Percentiles rank a stretch among this genome's conserved stretches.
Evolutionary conservation across 2,888 invertebrate genomes (phyloP).

Genomic region (Ectemnius continuus): DNA sequence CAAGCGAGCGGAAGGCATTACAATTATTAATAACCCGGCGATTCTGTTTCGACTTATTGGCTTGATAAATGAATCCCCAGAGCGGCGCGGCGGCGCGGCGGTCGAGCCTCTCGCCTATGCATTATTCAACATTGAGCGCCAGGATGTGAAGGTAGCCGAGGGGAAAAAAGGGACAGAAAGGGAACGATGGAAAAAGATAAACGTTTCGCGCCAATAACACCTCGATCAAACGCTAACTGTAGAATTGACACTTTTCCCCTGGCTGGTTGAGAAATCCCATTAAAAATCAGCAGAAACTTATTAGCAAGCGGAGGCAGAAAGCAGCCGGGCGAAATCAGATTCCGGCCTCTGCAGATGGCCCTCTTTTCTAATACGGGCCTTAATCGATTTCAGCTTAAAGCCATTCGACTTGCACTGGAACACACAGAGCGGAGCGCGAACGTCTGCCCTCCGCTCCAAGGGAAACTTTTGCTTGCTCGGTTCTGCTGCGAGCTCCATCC

Average conservation of each 20-base stretch:
- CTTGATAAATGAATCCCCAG: slow-evolving; percentile 62
- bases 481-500: too few relatives aligned
- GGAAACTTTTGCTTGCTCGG: too few relatives aligned
- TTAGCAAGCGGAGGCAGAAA: not conserved
- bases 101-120: slow-evolving; percentile 58
- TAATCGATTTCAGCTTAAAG: slow-evolving; percentile 41
- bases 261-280: slow-evolving; percentile 13
- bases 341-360: slow-evolving; percentile 16
- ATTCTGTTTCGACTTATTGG: slow-evolving; percentile 44
- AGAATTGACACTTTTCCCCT: slow-evolving; percentile 25
- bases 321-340: slow-evolving; percentile 13
- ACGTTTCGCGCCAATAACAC: not conserved
- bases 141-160: not conserved
- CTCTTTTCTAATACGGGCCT: slow-evolving; percentile 20
- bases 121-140: slow-evolving; percentile 62
- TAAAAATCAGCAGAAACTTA: slow-evolving; percentile 10
- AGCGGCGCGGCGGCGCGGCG: slow-evolving; percentile 21
- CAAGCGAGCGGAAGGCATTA: slow-evolving; percentile 24
- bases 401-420: slow-evolving; percentile 11
- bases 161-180: slow-evolving; percentile 11
- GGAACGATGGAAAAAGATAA: not conserved
- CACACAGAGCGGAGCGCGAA: too few relatives aligned
- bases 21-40: slow-evolving; percentile 40
- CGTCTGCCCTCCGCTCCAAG: too few relatives aligned
- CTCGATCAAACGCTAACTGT: slow-evolving; percentile 19